These are phyloP conservation scores for Alaudala cheleensis DNA, from an alignment of 2,113 vertebrate genomes.

Conservation along the genomic window DNA sequence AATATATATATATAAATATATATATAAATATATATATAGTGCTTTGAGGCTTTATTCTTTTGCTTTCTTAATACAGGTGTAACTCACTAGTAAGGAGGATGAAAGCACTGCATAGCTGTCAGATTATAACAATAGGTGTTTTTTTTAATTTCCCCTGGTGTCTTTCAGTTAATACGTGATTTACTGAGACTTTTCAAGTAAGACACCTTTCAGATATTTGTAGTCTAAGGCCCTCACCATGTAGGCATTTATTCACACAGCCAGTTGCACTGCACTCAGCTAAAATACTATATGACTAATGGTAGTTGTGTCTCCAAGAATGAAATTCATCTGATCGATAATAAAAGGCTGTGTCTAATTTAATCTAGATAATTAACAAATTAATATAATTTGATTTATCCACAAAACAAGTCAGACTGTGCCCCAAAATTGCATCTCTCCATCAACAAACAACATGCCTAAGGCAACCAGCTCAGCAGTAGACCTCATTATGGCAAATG, in stretches of 20 bases:
- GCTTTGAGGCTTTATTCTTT: neutral
- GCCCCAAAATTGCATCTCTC: neutral
- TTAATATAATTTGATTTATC: slow-evolving; percentile 34
- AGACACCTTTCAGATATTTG: neutral
- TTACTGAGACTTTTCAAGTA: neutral
- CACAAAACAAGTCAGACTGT: neutral
- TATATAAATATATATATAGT: neutral
- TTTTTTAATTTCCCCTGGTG: neutral
- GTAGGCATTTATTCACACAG: neutral
- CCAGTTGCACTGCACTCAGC: neutral
- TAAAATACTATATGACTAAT: neutral
- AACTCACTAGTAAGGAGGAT: neutral
- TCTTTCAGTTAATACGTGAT: neutral
- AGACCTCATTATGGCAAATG: neutral
- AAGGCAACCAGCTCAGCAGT: neutral
- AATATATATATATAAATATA: neutral
- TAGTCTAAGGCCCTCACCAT: neutral
- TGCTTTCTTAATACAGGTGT: neutral
- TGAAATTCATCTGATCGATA: neutral
- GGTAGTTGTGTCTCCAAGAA: neutral
- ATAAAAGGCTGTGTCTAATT: neutral
- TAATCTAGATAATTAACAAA: slow-evolving; percentile 35
- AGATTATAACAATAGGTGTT: neutral
- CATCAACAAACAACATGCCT: neutral
- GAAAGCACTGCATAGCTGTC: neutral